Base-by-base conservation (phyloP, 1,140 invertebrate genomes). In the Dinoponera quadriceps region DNA sequence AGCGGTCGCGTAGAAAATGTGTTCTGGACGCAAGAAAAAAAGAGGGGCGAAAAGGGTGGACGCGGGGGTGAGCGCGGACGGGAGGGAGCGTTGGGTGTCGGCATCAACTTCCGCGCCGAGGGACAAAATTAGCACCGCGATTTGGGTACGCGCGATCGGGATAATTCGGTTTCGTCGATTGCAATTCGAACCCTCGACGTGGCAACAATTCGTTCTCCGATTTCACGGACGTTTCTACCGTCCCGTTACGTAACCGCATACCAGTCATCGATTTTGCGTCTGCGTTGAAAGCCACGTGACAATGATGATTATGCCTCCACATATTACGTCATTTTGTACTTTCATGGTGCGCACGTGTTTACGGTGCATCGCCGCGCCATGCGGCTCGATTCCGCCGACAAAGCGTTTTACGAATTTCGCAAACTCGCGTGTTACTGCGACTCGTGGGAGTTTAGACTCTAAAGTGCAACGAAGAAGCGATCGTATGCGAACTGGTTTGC, bases 161-260 rank as follows among this genome's bases (percentile, higher is more conserved):
- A 86, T 89, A 89, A 89, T 89, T 89, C 55, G 59, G 68, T 89
- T 89, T 89, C 33, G 77, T 22, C 82, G 73, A 85, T 84, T 83
- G 77, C 68, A 83, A 85, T 88, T 88, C 49, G 72, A 83, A 27
- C 57, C 25, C 49, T 27, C 82, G 82, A 72, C 25, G 51, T 51
- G 62, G 59, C 81, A 75, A 69, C 60, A 69, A 83, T 63, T 83
- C 74, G 71, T 83, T 74, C 59, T 72, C 80, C 66, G 80, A 63
- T 83, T 85, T 83, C 66, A 69, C 60, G 73, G 73, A 66, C 82
- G 85, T 80, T 86, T 84, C 86, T 78, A 59, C 55, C 51, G 33
- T 83, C 65, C 55, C 51, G 51, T 33, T 20, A 82, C 57, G 44
- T 33, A 29, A 85, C 78, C 71, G 78, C 83, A 73, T 48, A 65